Conservation (phyloP, 37 sponge, comb jelly and placozoan genomes). For the Beroe ovata region DNA sequence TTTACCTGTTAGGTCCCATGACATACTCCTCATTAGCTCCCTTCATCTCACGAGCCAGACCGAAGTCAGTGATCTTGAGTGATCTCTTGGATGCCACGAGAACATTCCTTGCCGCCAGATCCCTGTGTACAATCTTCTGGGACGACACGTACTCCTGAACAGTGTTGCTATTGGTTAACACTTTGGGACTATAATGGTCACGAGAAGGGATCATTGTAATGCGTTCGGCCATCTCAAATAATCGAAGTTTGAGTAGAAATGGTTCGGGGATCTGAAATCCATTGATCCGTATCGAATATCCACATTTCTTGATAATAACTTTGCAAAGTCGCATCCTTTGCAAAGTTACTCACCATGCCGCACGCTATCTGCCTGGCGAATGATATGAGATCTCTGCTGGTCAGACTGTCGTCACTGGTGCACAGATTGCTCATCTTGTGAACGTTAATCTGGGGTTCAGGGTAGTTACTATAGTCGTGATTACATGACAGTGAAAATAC, state of each 20-base stretch:
- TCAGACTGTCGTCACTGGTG: slow-evolving; percentile 47
- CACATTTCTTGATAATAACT: too few species aligned
- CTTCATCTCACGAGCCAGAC: slow-evolving; percentile 57
- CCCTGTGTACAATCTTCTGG: slow-evolving; percentile 66
- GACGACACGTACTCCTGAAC: slow-evolving; percentile 65
- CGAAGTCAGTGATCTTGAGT: slow-evolving; percentile 65
- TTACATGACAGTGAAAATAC: too few species aligned
- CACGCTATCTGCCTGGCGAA: slow-evolving; percentile 50
- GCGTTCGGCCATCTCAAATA: too few species aligned
- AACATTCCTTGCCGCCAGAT: slow-evolving; percentile 48
- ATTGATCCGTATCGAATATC: too few species aligned
- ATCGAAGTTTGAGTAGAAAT: too few species aligned
- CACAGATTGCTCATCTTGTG: slow-evolving; percentile 27
- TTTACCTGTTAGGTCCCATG: slow-evolving; percentile 66
- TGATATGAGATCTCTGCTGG: slow-evolving; percentile 58
- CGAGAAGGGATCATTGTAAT: too few species aligned
- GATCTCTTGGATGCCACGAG: slow-evolving; percentile 55
- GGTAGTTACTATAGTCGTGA: too few species aligned
- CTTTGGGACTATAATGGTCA: too few species aligned
- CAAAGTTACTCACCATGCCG: slow-evolving; percentile 30
- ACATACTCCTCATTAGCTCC: slow-evolving; percentile 61
- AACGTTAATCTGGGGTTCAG: neutral
- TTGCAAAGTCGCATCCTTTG: too few species aligned
- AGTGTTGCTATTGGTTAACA: too few species aligned
- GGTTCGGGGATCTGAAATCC: too few species aligned